phyloP scores from a whole-genome alignment of 1,140 invertebrate species.

The Eupristina koningsbergeri region DNA sequence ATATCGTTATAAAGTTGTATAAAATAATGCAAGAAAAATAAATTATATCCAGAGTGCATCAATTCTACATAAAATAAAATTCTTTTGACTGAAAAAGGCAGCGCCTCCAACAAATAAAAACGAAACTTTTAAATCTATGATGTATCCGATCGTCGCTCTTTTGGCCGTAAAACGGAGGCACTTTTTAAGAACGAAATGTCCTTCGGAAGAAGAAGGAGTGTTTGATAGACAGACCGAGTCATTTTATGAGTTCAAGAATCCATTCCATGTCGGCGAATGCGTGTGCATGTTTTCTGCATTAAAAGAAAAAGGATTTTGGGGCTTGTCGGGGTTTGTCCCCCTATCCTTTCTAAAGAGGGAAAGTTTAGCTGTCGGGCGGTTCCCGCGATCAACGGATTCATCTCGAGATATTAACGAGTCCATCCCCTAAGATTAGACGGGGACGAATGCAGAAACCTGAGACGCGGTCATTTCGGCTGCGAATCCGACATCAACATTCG shows the following conservation, averaged over 20 bases:
- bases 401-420: constrained; percentile 16
- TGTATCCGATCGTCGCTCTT: background rate
- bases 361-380: background rate
- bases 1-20: background rate
- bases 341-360: background rate
- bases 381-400: background rate
- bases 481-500: constrained; percentile 42
- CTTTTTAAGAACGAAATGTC: background rate
- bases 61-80: background rate
- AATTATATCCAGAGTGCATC: background rate
- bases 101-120: background rate
- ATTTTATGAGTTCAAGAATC: background rate
- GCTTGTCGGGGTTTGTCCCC: no score
- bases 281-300: no score
- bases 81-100: background rate
- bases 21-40: background rate
- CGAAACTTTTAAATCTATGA: background rate
- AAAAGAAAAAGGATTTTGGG: background rate
- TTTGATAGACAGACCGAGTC: background rate
- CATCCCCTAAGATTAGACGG: constrained; percentile 16
- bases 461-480: constrained; percentile 32
- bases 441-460: background rate
- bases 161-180: background rate
- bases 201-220: background rate
- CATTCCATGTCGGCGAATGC: no score